Base-by-base conservation (phyloP, 2,797 vertebrate genomes). In the Eulemur rubriventer region DNA sequence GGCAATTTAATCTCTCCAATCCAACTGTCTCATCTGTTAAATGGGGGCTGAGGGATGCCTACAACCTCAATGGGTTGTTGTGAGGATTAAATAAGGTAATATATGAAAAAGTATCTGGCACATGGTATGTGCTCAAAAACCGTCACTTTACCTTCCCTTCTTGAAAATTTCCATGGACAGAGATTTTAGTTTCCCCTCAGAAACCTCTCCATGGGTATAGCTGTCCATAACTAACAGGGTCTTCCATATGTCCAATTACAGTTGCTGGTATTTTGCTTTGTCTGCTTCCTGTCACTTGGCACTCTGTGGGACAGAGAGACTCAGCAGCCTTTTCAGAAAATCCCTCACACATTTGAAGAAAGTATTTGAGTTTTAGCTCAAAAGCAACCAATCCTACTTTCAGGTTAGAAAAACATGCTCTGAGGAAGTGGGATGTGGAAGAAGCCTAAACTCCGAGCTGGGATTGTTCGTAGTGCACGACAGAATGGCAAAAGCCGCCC, bases 51-150 rank as follows among this genome's bases (percentile, higher is more conserved):
- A 75, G 69, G 17, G 5, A 4, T 30, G 65, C 43, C 55, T 24
- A 14, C 41, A 67, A 16, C 35, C 78, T 84, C 55, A 28, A 33
- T 3, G 0, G 86, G 46, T 84, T 38, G 48, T 89, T 88, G 73
- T 92, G 82, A 96, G 92, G 78, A 89, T 84, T 80, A 93, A 94
- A 88, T 33, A 73, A 85, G 94, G 57, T n/a, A 52, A 52, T 8
- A 43, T 59, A n/a, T 16, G 59, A 72, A 52, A 61, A 92, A 38
- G 52, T 52, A 67, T 48, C 22, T 59, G 86, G 48, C 79, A 48
- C 41, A 3, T 63, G 48, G 48, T 63, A 61, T 13, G 67, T 81
- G 78, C 86, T 93, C 85, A 91, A 57, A 87, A 67, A 84, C 4
- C 5, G 7, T 76, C 43, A 55, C 46, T 80, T 96, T 91, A 72